Evolutionary conservation across 2,797 vertebrate genomes (phyloP).

Genomic region (Gymnothorax reevesii): DNA sequence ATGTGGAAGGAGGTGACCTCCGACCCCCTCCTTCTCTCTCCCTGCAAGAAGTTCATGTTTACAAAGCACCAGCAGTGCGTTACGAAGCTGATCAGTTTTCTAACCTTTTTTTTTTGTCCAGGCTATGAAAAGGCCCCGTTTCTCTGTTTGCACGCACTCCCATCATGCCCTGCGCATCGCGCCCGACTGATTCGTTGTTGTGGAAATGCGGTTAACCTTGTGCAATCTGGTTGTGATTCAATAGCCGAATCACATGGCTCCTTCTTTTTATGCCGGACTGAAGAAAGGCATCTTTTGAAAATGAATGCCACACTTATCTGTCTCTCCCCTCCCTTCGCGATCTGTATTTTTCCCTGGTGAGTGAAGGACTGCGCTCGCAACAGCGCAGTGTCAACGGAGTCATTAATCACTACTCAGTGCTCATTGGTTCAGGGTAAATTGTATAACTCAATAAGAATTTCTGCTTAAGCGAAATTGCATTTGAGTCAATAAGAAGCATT

Average conservation of each 20-base stretch:
- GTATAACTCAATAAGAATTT: constrained; percentile 68
- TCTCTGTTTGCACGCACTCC: not conserved
- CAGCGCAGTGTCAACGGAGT: constrained; percentile 47
- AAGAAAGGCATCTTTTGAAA: constrained; percentile 37
- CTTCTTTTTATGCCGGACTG: constrained; percentile 34
- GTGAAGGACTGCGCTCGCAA: constrained; percentile 6
- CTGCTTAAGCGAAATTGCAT: constrained; percentile 61
- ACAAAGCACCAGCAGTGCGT: not conserved
- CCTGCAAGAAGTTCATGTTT: constrained; percentile 6
- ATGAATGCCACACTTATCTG: constrained; percentile 24
- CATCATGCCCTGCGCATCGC: not conserved
- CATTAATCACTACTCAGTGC: constrained; percentile 45
- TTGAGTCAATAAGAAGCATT: constrained; percentile 64
- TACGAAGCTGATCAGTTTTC: constrained; percentile 8
- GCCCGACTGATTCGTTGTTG: constrained; percentile 25
- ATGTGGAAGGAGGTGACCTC: constrained; percentile 29
- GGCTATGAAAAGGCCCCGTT: not conserved
- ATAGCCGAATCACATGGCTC: constrained; percentile 30
- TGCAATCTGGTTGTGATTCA: constrained; percentile 42
- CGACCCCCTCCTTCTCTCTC: constrained; percentile 19
- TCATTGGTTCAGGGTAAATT: constrained; percentile 52
- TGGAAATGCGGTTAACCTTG: constrained; percentile 42
- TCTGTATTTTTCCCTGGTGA: constrained; percentile 3
- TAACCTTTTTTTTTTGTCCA: constrained; percentile 2
- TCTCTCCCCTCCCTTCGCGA: not conserved